A percentile compares a stretch with the other conserved stretches of the same genome.
phyloP scores from a whole-genome alignment of 1,140 invertebrate species.

The Trinorchestia longiramus region DNA sequence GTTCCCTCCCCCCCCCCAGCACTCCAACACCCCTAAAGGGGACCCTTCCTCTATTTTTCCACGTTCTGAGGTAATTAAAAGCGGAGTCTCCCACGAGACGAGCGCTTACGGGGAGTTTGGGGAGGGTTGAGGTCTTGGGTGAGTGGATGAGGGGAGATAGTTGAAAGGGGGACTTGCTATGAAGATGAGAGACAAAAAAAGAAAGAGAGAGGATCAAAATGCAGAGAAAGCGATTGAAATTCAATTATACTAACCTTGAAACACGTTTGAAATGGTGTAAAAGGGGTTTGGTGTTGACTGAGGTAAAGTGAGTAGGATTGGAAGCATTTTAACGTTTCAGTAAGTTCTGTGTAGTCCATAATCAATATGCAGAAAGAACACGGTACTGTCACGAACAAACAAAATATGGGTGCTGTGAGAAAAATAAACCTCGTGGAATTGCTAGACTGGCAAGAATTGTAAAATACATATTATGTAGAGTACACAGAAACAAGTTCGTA shows the following conservation, averaged over 20 bases:
- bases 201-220: not conserved
- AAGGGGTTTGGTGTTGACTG: not conserved
- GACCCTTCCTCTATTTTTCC: slow-evolving; percentile 14
- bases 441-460: no score
- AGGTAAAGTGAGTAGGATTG: not conserved
- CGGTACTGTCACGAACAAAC: no score
- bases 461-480: no score
- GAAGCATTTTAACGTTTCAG: not conserved
- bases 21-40: not conserved
- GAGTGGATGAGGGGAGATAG: not conserved
- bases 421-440: no score
- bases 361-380: no score
- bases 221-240: not conserved
- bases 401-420: no score
- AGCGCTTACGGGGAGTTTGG: slow-evolving; percentile 1
- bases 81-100: not conserved
- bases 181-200: not conserved
- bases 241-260: not conserved
- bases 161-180: not conserved
- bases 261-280: not conserved
- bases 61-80: slow-evolving; percentile 47
- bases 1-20: not conserved
- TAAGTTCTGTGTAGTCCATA: no score
- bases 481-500: no score
- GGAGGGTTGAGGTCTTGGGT: not conserved